These are phyloP conservation scores for Pseudococcus viburni DNA, from an alignment of 2,888 invertebrate genomes.

Conservation along the genomic window DNA sequence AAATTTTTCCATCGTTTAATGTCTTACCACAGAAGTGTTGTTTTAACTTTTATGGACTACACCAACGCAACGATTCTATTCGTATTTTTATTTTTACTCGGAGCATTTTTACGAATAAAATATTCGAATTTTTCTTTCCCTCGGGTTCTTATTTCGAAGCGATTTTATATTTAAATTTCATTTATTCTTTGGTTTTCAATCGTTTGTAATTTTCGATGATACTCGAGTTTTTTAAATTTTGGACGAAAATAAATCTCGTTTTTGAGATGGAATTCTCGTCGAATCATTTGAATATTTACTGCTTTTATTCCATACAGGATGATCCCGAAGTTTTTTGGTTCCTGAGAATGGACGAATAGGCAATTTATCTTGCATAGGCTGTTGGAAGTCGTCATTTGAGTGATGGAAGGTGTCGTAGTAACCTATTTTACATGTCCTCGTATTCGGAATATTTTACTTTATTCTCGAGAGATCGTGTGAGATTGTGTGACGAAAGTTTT, in stretches of 20 bases:
- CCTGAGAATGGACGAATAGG: not conserved
- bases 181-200: not conserved
- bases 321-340: not conserved
- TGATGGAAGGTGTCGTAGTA: not conserved
- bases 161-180: not conserved
- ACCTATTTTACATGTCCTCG: not conserved
- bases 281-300: not conserved
- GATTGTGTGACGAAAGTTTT: no score
- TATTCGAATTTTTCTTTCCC: not conserved
- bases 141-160: not conserved
- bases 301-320: not conserved
- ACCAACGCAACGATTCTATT: conserved; percentile 3
- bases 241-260: not conserved
- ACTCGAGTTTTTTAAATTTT: not conserved
- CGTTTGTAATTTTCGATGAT: not conserved
- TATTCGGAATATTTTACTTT: no score
- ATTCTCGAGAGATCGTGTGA: no score
- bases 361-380: not conserved
- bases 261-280: not conserved
- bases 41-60: conserved; percentile 5
- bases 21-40: not conserved
- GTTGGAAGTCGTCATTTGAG: not conserved
- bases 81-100: not conserved
- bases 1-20: not conserved
- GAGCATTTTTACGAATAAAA: not conserved